Evolutionary conservation across 2,888 invertebrate species (phyloP).

Genomic region (Ichneumoninae sp.): DNA sequence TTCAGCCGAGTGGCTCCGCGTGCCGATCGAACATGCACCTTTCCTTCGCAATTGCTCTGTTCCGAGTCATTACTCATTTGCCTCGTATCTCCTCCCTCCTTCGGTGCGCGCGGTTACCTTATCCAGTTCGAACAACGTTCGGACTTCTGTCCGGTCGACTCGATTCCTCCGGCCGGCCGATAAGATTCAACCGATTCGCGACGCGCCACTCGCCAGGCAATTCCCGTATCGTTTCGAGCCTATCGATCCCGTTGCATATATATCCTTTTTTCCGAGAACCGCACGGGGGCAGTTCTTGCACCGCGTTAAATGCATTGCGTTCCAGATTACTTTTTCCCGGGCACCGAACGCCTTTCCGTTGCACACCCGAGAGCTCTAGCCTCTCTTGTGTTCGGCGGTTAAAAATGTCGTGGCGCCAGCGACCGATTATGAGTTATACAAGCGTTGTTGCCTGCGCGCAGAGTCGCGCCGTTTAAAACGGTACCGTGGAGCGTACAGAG

Average conservation of each 20-base stretch:
- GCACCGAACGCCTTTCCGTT: conserved; percentile 1
- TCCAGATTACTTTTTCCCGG: conserved; percentile 20
- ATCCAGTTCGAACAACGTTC: conserved; percentile 36
- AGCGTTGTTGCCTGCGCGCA: conserved; percentile 62
- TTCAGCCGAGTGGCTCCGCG: conserved; percentile 17
- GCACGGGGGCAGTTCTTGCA: background rate
- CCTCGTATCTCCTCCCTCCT: conserved; percentile 46
- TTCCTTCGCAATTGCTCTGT: conserved; percentile 56
- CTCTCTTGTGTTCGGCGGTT: conserved; percentile 44
- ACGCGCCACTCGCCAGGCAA: conserved; percentile 42
- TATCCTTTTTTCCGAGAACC: background rate
- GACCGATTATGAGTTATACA: conserved; percentile 74
- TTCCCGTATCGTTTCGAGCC: conserved; percentile 49
- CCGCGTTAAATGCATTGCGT: conserved; percentile 35
- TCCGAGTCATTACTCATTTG: conserved; percentile 65
- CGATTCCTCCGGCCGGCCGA: conserved; percentile 41
- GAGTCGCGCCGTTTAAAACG: conserved; percentile 19
- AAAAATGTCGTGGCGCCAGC: conserved; percentile 73
- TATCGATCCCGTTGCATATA: conserved; percentile 54
- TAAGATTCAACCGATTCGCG: conserved; percentile 60
- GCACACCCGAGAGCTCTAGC: background rate
- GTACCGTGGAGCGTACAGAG: conserved; percentile 28
- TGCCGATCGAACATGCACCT: conserved; percentile 39
- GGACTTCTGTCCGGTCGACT: conserved; percentile 48
- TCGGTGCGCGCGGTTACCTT: conserved; percentile 38